Evolutionary conservation across 2,113 vertebrate species (phyloP).

Genomic region (Myrmecobius fasciatus): DNA sequence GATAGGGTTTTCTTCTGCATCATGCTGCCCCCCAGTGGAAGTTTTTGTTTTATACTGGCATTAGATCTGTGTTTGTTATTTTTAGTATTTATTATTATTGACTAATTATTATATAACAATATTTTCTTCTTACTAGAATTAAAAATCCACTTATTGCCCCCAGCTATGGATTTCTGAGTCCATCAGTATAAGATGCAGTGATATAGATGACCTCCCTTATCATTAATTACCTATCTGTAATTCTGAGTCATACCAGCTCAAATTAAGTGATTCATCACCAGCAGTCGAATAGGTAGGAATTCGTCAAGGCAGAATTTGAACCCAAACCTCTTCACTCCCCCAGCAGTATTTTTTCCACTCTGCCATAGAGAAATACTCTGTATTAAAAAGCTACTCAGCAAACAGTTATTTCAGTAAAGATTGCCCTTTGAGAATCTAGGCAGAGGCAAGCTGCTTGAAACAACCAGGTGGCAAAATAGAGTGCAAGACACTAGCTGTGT

Average conservation of each 20-base stretch:
- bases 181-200: neutral
- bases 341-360: neutral
- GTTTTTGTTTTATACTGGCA: neutral
- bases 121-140: neutral
- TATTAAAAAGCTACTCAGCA: neutral
- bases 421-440: slow-evolving; percentile 38
- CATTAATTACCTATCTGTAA: neutral
- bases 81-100: neutral
- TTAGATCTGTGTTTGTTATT: neutral
- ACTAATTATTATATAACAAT: neutral
- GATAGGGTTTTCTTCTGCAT: neutral
- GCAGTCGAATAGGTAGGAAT: neutral
- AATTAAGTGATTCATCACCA: neutral
- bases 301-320: neutral
- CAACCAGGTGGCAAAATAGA: neutral
- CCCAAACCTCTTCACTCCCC: neutral
- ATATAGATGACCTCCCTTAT: neutral
- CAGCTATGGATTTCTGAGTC: neutral
- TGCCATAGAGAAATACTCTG: neutral
- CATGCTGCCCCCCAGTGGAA: neutral
- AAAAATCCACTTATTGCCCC: neutral
- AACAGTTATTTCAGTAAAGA: neutral
- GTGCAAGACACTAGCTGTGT: neutral
- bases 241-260: neutral
- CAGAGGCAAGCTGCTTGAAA: slow-evolving; percentile 55